Conservation (phyloP, 2,797 vertebrate genomes). For the Melopsittacus undulatus region DNA sequence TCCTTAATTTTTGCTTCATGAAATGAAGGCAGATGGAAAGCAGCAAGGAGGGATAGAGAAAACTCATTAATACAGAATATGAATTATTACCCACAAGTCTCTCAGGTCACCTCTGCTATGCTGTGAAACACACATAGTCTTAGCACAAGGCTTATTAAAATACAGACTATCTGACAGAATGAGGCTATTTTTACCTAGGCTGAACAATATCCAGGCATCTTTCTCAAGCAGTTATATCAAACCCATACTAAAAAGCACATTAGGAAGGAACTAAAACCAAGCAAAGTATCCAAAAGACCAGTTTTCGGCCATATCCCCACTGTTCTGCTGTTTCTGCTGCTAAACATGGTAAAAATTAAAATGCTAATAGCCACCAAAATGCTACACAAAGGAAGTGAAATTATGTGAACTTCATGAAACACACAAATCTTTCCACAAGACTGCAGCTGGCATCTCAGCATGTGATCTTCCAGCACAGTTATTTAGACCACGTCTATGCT, state of each 20-base stretch:
- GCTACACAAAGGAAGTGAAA: neutral
- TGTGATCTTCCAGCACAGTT: neutral
- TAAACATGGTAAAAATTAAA: accelerated
- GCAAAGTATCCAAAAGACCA: neutral
- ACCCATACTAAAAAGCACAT: neutral
- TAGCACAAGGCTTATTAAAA: constrained; percentile 45
- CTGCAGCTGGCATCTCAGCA: neutral
- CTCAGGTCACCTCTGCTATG: constrained; percentile 5
- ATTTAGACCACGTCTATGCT: neutral
- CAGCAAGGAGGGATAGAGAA: neutral
- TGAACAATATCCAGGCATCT: constrained; percentile 7
- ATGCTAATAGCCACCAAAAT: neutral
- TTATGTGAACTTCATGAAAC: neutral
- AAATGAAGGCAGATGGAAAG: neutral
- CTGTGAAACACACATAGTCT: neutral
- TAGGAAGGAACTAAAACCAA: neutral
- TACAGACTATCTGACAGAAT: constrained; percentile 35
- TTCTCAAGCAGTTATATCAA: constrained; percentile 3
- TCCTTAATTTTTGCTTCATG: neutral
- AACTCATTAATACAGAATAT: constrained; percentile 23
- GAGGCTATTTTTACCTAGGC: constrained; percentile 18
- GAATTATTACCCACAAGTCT: constrained; percentile 27
- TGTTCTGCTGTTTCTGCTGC: neutral
- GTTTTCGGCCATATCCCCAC: neutral
- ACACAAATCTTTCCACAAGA: neutral